Percentiles rank a stretch among this genome's conserved stretches.
Conservation (phyloP, 2,888 invertebrate genomes). For the Ypsolopha sequella region DNA sequence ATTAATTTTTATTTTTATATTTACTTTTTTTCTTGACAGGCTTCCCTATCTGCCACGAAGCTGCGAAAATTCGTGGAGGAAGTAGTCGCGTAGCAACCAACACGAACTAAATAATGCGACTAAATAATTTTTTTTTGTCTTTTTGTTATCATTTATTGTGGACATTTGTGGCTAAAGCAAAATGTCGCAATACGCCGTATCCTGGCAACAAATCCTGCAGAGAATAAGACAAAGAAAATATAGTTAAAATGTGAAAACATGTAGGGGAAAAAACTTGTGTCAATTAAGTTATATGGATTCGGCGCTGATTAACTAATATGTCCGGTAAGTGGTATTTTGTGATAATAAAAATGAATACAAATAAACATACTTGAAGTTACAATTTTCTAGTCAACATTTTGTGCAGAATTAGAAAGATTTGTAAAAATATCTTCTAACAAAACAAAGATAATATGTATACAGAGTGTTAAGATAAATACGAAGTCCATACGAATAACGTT, state of each 20-base stretch:
- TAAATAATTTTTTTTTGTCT: conserved; percentile 10
- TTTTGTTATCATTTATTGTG: conserved; percentile 4
- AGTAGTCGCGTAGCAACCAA: not conserved
- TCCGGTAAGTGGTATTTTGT: not conserved
- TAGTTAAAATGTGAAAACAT: conserved; percentile 20
- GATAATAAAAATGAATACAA: too few relatives aligned
- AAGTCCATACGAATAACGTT: too few relatives aligned
- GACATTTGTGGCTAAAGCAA: too few relatives aligned
- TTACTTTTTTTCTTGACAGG: too few relatives aligned
- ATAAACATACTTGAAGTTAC: too few relatives aligned
- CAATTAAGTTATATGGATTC: not conserved
- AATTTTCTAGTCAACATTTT: too few relatives aligned
- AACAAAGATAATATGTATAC: too few relatives aligned
- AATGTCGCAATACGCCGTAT: conserved; percentile 54
- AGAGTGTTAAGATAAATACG: too few relatives aligned
- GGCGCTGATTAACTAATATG: not conserved
- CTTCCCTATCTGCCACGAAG: not conserved
- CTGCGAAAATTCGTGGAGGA: not conserved
- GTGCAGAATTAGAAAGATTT: too few relatives aligned
- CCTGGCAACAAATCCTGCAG: conserved; percentile 42
- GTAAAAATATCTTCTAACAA: too few relatives aligned
- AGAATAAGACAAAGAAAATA: not conserved
- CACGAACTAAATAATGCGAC: not conserved
- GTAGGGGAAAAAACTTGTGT: not conserved
- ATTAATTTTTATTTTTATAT: too few relatives aligned